A percentile compares a stretch with the other conserved stretches of the same genome.
phyloP scores from a whole-genome alignment of 2,888 invertebrate species.

The Tenthredo amoena region DNA sequence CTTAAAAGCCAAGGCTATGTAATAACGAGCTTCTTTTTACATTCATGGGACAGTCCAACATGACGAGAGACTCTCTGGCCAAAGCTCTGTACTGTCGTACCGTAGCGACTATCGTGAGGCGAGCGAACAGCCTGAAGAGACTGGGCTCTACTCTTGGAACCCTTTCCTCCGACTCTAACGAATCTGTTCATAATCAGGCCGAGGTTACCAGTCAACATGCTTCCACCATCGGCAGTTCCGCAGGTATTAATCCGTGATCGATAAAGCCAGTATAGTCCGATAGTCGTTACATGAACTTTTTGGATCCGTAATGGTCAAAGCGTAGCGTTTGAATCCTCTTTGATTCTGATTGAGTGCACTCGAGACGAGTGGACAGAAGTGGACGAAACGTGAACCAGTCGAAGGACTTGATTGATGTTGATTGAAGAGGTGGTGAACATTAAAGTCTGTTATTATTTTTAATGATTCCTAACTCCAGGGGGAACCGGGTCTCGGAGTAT shows the following conservation, averaged over 20 bases:
- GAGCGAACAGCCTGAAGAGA: constrained; percentile 94
- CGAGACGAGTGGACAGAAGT: background rate
- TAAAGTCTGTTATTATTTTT: constrained; percentile 43
- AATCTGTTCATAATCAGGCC: constrained; percentile 93
- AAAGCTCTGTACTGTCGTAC: constrained; percentile 97
- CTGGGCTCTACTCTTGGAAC: constrained; percentile 91
- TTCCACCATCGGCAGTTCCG: constrained; percentile 85
- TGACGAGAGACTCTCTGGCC: constrained; percentile 93
- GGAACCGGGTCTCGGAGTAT: constrained; percentile 91
- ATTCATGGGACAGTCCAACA: constrained; percentile 82
- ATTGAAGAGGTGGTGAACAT: background rate
- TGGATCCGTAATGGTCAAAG: background rate
- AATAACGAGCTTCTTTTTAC: background rate
- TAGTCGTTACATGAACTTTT: background rate
- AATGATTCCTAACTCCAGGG: constrained; percentile 66
- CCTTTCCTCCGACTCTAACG: constrained; percentile 94
- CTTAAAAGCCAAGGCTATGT: background rate
- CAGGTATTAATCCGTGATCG: constrained; percentile 64
- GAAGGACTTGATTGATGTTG: background rate
- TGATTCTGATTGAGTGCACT: constrained; percentile 2
- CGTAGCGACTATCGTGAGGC: constrained; percentile 94
- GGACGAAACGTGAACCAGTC: background rate
- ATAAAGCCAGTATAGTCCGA: background rate
- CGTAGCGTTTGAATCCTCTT: constrained; percentile 13
- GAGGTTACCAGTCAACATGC: constrained; percentile 93